Base-by-base conservation (phyloP, 2,797 vertebrate genomes). In the Salmo trutta region DNA sequence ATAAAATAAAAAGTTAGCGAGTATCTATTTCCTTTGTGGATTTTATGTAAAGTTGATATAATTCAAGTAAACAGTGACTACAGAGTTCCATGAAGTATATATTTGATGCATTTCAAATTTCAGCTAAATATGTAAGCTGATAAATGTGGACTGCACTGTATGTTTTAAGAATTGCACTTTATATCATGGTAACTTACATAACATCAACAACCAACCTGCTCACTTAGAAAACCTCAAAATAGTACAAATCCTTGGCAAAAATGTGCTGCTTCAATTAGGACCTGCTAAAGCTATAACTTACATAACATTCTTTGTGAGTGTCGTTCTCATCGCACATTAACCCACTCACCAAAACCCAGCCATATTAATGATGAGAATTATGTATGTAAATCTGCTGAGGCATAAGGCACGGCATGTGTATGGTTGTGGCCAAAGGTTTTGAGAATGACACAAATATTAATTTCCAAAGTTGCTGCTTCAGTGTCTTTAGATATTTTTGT, bases 201-300 rank as follows among this genome's bases (percentile, higher is more conserved):
- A 90, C 78, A 54, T 73, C 71, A 77, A 75, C 78, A 84, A 82
- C 81, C 79, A 86, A 87, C 83, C 79, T 86, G 78, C 74, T 86
- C 81, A 79, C 77, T 71, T 71, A 62, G 78, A 87, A 82, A 36
- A 76, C 15, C 77, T 87, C 52, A 33, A 87, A 88, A 89, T 85
- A 81, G 88, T 77, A 81, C 73, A 54, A 33, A 73, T 82, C 80
- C 75, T 76, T 79, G 68, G 75, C 77, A 64, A 59, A 82, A 81
- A 79, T 82, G 47, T 81, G 79, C 78, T 81, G 78, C 84, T 79
- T 82, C 83, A 77, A 84, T 80, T 79, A 68, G 79, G 79, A 77
- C 53, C 79, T 71, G 51, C 80, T 77, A 36, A 79, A 85, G 56
- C 69, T 53, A 47, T 5, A 3, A 24, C 41, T 73, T 77, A 78